phyloP scores from a whole-genome alignment of 2,113 vertebrate species.

The Clupea harengus region DNA sequence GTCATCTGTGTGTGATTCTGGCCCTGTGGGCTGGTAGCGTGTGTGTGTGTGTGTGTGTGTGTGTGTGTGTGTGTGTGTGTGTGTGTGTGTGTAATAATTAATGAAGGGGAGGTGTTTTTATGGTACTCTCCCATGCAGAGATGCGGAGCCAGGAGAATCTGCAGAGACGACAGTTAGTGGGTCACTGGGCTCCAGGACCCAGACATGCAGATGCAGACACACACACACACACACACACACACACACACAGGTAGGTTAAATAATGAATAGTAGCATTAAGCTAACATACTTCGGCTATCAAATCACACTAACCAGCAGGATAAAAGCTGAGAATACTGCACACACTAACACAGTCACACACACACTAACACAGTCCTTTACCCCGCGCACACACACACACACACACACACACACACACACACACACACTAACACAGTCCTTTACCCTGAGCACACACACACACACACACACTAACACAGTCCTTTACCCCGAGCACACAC shows the following conservation, averaged over 20 bases:
- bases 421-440: too few relatives aligned
- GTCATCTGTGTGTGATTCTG: slow-evolving; percentile 1
- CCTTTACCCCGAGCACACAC: neutral
- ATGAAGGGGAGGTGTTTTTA: neutral
- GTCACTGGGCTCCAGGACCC: neutral
- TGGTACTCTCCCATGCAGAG: neutral
- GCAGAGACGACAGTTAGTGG: neutral
- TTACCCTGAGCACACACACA: neutral
- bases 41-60: neutral
- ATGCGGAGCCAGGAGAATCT: neutral
- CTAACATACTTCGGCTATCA: too few relatives aligned
- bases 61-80: neutral
- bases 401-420: neutral
- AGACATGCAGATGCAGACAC: neutral
- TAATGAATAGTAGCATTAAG: too few relatives aligned
- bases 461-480: too few relatives aligned
- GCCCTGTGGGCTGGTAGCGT: neutral
- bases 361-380: neutral
- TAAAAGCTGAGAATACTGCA: too few relatives aligned
- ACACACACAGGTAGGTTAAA: too few relatives aligned
- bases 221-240: neutral
- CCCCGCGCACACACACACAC: neutral
- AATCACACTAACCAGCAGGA: too few relatives aligned
- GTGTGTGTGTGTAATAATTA: slow-evolving; percentile 9
- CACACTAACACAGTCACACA: neutral